These are phyloP conservation scores for Nestor notabilis DNA, from an alignment of 2,113 vertebrate genomes.

Conservation along the genomic window DNA sequence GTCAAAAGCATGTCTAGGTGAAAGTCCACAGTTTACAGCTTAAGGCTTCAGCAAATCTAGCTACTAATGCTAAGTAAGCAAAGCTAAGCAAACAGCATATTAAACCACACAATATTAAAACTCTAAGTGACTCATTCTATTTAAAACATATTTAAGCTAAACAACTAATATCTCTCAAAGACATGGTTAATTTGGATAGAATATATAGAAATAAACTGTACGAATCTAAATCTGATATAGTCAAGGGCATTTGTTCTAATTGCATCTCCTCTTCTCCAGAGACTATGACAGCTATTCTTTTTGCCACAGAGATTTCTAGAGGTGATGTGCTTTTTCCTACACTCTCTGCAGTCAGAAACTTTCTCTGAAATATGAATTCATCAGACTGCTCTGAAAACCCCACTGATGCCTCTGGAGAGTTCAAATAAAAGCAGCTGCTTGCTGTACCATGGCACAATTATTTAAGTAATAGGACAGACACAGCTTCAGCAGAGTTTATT, in stretches of 20 bases:
- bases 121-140: background rate
- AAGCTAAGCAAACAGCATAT: background rate
- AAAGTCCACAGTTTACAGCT: background rate
- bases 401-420: background rate
- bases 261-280: background rate
- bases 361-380: background rate
- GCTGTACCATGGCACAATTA: background rate
- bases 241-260: background rate
- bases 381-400: background rate
- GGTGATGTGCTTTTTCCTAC: background rate
- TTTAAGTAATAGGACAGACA: background rate
- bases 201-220: background rate
- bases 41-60: background rate
- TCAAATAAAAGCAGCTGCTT: background rate
- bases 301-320: background rate
- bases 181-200: background rate
- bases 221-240: background rate
- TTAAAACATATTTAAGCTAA: background rate
- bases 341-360: background rate
- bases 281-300: too few relatives aligned
- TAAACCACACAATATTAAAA: background rate
- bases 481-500: background rate
- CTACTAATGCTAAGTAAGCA: background rate
- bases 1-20: background rate
- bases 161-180: background rate